Evolutionary conservation across 2,888 invertebrate genomes (phyloP).

Genomic region (Polia nebulosa): DNA sequence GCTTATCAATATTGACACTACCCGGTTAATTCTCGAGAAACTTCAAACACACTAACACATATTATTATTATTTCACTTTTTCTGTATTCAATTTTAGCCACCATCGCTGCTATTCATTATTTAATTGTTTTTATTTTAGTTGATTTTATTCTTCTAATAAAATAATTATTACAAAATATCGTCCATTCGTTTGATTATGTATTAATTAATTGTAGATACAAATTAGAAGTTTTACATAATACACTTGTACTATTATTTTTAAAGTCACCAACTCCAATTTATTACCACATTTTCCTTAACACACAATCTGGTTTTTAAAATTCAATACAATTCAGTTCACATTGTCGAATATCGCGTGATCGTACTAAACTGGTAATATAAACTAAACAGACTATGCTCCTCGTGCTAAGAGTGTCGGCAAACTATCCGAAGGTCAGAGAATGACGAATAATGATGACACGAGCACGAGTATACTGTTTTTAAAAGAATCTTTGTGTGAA

Average conservation of each 20-base stretch:
- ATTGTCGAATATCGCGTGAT: constrained; percentile 6
- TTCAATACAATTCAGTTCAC: not conserved
- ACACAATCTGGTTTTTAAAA: not conserved
- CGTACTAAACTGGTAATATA: not conserved
- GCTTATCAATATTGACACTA: constrained; percentile 16
- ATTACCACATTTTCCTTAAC: not conserved
- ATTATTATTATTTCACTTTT: not conserved
- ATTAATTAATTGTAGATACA: no score
- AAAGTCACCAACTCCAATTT: not conserved
- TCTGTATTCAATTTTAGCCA: not conserved
- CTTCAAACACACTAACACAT: not conserved
- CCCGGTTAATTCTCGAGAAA: not conserved
- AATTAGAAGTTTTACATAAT: not conserved
- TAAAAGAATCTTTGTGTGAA: not conserved
- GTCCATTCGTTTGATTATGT: no score
- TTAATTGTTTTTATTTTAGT: no score
- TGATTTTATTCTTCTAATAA: no score
- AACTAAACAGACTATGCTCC: constrained; percentile 1
- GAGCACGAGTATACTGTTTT: constrained; percentile 10
- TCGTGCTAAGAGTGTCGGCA: constrained; percentile 27
- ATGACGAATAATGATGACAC: constrained; percentile 42
- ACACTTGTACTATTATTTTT: not conserved
- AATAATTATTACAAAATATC: no score
- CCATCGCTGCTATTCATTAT: not conserved
- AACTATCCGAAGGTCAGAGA: constrained; percentile 42